These are phyloP conservation scores for Polymixis flavicincta DNA, from an alignment of 2,888 invertebrate species.

Conservation along the genomic window DNA sequence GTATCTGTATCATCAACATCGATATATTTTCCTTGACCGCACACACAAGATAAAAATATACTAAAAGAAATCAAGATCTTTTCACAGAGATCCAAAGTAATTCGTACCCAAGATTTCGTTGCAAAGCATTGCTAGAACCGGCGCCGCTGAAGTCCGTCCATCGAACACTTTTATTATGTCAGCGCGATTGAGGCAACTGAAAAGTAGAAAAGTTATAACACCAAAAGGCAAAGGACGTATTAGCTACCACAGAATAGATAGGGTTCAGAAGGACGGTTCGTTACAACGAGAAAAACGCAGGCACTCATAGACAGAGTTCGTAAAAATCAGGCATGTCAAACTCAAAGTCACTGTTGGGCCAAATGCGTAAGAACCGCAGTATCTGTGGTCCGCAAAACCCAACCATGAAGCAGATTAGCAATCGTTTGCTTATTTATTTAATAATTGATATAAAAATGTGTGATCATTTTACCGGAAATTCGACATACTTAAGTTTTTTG, in stretches of 20 bases:
- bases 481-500: too few species aligned
- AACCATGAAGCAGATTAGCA: too few species aligned
- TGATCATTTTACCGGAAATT: too few species aligned
- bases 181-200: slow-evolving; percentile 95
- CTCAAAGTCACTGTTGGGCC: too few species aligned
- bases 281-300: not conserved
- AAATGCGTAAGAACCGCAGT: too few species aligned
- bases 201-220: slow-evolving; percentile 75
- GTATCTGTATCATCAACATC: not conserved
- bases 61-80: slow-evolving; percentile 18
- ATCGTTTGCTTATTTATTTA: too few species aligned
- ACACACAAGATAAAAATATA: slow-evolving; percentile 10
- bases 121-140: slow-evolving; percentile 95
- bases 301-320: not conserved
- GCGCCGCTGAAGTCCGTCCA: slow-evolving; percentile 93
- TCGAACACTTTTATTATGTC: slow-evolving; percentile 97
- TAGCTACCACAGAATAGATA: slow-evolving; percentile 10
- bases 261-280: not conserved
- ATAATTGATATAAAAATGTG: too few species aligned
- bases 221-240: slow-evolving; percentile 31
- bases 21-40: not conserved
- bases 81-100: slow-evolving; percentile 17
- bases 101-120: slow-evolving; percentile 92
- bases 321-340: too few species aligned
- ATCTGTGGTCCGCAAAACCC: too few species aligned